Evolutionary conservation across 2,888 invertebrate species (phyloP), one percentile per base, ranked within the genome.

Genomic region (Sinopyrophorus schimmeli): DNA sequence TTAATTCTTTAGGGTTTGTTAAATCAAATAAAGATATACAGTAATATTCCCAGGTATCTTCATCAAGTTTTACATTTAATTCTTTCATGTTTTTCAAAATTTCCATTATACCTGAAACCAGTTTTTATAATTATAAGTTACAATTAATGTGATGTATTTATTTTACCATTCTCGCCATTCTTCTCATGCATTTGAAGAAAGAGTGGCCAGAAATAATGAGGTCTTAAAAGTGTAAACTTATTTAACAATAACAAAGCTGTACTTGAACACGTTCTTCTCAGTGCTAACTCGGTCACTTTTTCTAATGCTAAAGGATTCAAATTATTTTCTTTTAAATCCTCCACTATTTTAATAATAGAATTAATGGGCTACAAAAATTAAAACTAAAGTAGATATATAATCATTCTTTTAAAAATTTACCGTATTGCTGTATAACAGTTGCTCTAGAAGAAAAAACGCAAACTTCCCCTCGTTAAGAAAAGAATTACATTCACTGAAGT

Each of bases 141-240:
- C 3, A 9, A 21, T 11, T 16, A 16, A 3, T 23, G 11, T 16
- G 3, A 11, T n/a, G 3, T 30, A 7, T 5, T 7, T 3, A 31
- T 9, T 53, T 35, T 61, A 79, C 78, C 78, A 63, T 71, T 73
- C 54, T 84, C 83, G 0, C 81, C 81, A 35, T 75, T 71, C n/a
- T 67, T 66, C 26, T 72, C 74, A 0, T 76, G 76, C 2, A 71
- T 73, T 1, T 76, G 70, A 16, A 81, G 31, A 28, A 85, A 40
- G 32, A 84, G 66, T 0, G 84, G 83, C 84, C 84, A 84, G 63
- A 83, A 85, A 62, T 80, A 85, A 54, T 85, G 84, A 0, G 81
- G 74, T 7, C 82, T 72, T 1, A 80, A 34, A 4, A n/a, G 32
- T 7, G 55, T 28, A 30, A 64, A 34, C 5, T 31, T 26, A 26